Evolutionary conservation across 2,888 invertebrate species (phyloP).

Genomic region (Malacosoma neustria): DNA sequence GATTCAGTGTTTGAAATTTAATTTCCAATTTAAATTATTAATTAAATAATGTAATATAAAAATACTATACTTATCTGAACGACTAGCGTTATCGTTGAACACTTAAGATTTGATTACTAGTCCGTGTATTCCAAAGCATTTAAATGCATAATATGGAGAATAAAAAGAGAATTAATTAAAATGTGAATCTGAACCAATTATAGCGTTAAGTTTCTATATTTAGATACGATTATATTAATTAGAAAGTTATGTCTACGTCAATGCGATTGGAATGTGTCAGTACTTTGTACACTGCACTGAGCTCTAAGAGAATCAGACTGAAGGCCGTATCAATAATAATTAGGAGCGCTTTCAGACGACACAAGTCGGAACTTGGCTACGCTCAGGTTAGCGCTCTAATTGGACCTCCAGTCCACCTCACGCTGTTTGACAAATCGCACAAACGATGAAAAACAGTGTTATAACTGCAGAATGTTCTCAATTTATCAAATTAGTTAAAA

Average conservation of each 20-base stretch:
- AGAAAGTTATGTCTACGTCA: too few species aligned
- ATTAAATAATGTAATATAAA: neutral
- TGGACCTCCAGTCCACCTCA: constrained; percentile 7
- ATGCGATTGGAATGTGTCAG: neutral
- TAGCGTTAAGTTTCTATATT: too few species aligned
- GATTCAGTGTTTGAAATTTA: neutral
- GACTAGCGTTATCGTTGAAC: neutral
- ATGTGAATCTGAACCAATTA: too few species aligned
- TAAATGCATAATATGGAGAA: neutral
- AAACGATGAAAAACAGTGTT: constrained; percentile 24
- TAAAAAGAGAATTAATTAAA: too few species aligned
- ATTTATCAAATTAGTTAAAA: too few species aligned
- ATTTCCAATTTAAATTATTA: neutral
- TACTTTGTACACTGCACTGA: neutral
- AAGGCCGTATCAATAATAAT: constrained; percentile 31
- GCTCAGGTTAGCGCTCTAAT: constrained; percentile 16
- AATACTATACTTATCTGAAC: neutral
- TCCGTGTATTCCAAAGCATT: neutral
- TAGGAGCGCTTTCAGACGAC: constrained; percentile 29
- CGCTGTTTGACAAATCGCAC: constrained; percentile 15
- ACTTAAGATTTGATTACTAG: neutral
- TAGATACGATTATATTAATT: too few species aligned
- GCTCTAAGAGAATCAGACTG: constrained; percentile 7
- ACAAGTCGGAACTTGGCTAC: constrained; percentile 26
- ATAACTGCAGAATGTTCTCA: too few species aligned